phyloP scores from a whole-genome alignment of 2,113 vertebrate species.

The Lates calcarifer region DNA sequence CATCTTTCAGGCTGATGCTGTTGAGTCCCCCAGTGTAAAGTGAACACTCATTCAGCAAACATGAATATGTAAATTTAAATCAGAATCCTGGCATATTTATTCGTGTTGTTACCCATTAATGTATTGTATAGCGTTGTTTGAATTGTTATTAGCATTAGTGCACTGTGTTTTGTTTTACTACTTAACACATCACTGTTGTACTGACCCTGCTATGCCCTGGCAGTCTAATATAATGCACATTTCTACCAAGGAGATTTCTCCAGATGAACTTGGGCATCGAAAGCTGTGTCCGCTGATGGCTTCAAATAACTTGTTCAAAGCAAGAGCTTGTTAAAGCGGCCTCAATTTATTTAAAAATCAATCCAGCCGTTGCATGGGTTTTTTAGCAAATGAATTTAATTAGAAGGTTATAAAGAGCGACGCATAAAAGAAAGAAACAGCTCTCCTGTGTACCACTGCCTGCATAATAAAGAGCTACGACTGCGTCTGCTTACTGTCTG shows the following conservation, averaged over 20 bases:
- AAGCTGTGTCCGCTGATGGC: constrained; percentile 3
- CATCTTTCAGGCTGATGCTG: constrained; percentile 9
- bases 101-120: constrained; percentile 17
- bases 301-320: constrained; percentile 58
- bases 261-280: constrained; percentile 30
- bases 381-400: constrained; percentile 58
- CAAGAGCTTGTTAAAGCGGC: constrained; percentile 30
- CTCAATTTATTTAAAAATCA: constrained; percentile 50
- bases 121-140: constrained; percentile 3
- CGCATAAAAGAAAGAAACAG: constrained; percentile 35
- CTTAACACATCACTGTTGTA: constrained; percentile 8
- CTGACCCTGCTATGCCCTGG: constrained; percentile 21
- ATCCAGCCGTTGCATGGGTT: not conserved
- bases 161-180: not conserved
- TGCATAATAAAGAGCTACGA: constrained; percentile 35
- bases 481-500: not conserved
- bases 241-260: constrained; percentile 4
- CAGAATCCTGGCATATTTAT: constrained; percentile 10
- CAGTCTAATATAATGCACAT: constrained; percentile 21
- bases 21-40: constrained; percentile 7
- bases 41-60: constrained; percentile 17
- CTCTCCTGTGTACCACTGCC: constrained; percentile 15
- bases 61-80: constrained; percentile 59
- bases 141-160: not conserved
- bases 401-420: constrained; percentile 50